Evolutionary conservation across 2,888 invertebrate species (phyloP), one percentile per base, ranked within the genome.

Genomic region (Helicoverpa assulta): DNA sequence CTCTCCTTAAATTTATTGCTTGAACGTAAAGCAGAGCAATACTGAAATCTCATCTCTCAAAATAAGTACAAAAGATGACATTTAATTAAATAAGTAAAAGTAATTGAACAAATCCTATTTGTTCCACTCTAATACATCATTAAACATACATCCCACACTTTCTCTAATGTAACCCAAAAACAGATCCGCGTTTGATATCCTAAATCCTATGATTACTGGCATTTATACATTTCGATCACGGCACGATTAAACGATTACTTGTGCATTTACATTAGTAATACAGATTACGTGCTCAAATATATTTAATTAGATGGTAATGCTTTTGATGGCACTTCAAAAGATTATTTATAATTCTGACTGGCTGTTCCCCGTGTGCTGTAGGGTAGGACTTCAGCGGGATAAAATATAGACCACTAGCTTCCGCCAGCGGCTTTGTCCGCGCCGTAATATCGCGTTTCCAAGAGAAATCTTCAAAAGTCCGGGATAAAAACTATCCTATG

Each of bases 161-260:
- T 33, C 8, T 63, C 4, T 55, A 40, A 73, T 43, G 4, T 26
- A 19, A 70, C 66, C 56, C 56, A 51, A 70, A 70, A 56, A 73
- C 47, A n/a, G 2, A 66, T 18, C 33, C 56, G 8, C 37, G 43
- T 56, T 66, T 65, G 55, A 55, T 50, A 71, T 61, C 26, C 29
- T 5, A 37, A 40, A 54, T 52, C 16, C 50, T 54, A 10, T 57
- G 40, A 54, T 54, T 54, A 73, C 18, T 71, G 57, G 16, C 40
- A 58, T 73, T 50, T 21, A 29, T 18, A 74, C 47, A 29, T 57
- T 57, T 73, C 19, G 47, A 40, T 47, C 53, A 18, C n/a, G 19
- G 14, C 12, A 6, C 3, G 40, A 53, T 6, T 6, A 47, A 8
- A n/a, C 14, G 50, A 59, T 58, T 21, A 6, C 8, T 10, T 58